Evolutionary conservation across 2,113 vertebrate genomes (phyloP).

Genomic region (Enhydra lutris): DNA sequence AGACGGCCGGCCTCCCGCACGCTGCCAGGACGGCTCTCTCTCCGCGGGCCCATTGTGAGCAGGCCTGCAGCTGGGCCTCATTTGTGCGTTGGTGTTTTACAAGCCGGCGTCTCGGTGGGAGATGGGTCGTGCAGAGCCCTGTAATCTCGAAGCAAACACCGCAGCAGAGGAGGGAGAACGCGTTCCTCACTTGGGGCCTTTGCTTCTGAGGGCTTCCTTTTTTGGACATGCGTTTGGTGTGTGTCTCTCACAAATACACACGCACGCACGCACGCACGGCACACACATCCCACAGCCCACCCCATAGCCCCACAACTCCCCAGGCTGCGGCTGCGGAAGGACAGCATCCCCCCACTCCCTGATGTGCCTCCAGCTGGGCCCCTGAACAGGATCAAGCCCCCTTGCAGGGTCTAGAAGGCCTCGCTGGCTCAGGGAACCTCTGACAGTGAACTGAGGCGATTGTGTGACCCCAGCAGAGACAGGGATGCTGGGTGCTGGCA

Average conservation of each 20-base stretch:
- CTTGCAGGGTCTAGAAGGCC: not conserved
- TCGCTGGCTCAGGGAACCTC: no score
- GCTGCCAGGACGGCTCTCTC: constrained; percentile 40
- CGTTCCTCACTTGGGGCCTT: not conserved
- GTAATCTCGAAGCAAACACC: constrained; percentile 41
- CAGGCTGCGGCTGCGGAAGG: not conserved
- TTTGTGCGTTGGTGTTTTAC: constrained; percentile 84
- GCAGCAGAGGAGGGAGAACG: not conserved
- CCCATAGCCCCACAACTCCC: not conserved
- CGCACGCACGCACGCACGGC: not conserved
- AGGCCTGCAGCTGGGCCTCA: constrained; percentile 83
- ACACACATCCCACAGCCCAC: not conserved
- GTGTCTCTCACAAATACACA: not conserved
- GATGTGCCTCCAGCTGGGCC: not conserved
- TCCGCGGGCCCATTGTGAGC: constrained; percentile 28
- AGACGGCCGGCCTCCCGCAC: not conserved
- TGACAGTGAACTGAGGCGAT: not conserved
- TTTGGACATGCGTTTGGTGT: not conserved
- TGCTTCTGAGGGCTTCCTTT: constrained; percentile 13
- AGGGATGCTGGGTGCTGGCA: not conserved
- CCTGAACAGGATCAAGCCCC: not conserved
- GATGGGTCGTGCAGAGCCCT: constrained; percentile 81
- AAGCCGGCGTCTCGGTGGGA: constrained; percentile 80
- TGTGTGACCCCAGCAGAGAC: not conserved
- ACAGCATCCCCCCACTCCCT: not conserved